These are phyloP conservation scores for Drymonia ruficornis DNA, from an alignment of 2,888 invertebrate species.

Conservation along the genomic window DNA sequence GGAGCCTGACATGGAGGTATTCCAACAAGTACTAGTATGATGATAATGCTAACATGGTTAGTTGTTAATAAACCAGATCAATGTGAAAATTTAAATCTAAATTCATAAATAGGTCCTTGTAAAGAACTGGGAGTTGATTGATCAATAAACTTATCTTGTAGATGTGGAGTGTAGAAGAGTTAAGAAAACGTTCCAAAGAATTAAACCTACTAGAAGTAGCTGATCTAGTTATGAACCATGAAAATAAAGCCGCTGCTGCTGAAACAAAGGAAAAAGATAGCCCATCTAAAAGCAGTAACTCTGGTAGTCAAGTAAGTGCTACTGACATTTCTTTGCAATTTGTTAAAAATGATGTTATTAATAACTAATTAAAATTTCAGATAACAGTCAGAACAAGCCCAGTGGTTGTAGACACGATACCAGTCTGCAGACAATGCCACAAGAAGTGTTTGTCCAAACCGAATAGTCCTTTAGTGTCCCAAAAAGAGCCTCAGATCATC, in stretches of 20 bases:
- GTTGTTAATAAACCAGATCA: too few species aligned
- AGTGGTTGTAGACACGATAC: slow-evolving; percentile 88
- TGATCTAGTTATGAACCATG: slow-evolving; percentile 63
- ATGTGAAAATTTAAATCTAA: too few species aligned
- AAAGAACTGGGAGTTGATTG: too few species aligned
- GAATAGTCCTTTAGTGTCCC: slow-evolving; percentile 78
- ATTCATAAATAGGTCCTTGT: not conserved
- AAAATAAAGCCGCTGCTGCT: slow-evolving; percentile 59
- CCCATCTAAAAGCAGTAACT: slow-evolving; percentile 90
- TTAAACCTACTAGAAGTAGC: slow-evolving; percentile 85
- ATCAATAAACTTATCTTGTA: slow-evolving; percentile 31
- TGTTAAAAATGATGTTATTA: not conserved
- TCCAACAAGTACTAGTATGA: not conserved
- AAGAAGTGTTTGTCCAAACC: slow-evolving; percentile 89
- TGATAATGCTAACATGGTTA: not conserved
- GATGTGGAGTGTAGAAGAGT: slow-evolving; percentile 90
- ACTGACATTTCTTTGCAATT: not conserved
- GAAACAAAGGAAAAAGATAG: slow-evolving; percentile 86
- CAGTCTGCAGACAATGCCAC: slow-evolving; percentile 91
- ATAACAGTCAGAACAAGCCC: slow-evolving; percentile 92
- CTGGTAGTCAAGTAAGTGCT: slow-evolving; percentile 89
- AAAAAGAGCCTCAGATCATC: slow-evolving; percentile 67
- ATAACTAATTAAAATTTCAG: slow-evolving; percentile 67
- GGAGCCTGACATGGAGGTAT: slow-evolving; percentile 84
- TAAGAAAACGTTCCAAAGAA: slow-evolving; percentile 89